Base-by-base conservation (phyloP, 2,888 invertebrate species). In the Phrixothrix hirtus region DNA sequence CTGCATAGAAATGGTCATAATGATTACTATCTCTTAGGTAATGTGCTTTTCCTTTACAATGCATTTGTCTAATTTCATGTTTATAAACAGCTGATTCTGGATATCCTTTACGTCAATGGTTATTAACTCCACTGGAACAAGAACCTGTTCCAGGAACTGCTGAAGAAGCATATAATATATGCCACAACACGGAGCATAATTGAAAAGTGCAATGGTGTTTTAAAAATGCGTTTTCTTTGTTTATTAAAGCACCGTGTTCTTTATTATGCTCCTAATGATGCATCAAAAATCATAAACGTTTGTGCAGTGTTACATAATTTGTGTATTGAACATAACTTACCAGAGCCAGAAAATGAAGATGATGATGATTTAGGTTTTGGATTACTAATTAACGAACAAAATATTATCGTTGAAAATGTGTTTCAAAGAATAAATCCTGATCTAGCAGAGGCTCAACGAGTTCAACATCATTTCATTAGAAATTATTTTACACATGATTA, bases 11-110 rank as follows among this genome's bases (percentile, higher is more conserved):
- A 50, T 25, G 14, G 27, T 36, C 45, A 39, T 16, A 25, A 59
- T 41, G 17, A 9, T 26, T 57, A 57, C 2, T 64, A 60, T 59
- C 49, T 64, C 7, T 44, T 38, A 10, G 43, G 50, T 16, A 13
- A 11, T 12, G 5, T 11, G 12, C 27, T 9, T n/a, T 5, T 2
- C 2, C 10, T 2, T 4, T 9, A 2, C 2, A 5, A 2, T 9
- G 2, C 10, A 2, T 17, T 14, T 42, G 14, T 13, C 12, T 12
- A 10, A 21, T 2, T 44, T 10, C n/a, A 11, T 16, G 1, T 45
- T 12, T 6, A n/a, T n/a, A n/a, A n/a, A n/a, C 10, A 60, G 63
- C 60, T 34, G 63, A 67, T 43, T 63, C 65, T 16, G 63, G 63
- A 1, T 65, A 65, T 46, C 59, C 58, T 3, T 56, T 44, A 16